These are phyloP conservation scores for Phortica okadai DNA, from an alignment of 2,888 invertebrate species.

Conservation along the genomic window DNA sequence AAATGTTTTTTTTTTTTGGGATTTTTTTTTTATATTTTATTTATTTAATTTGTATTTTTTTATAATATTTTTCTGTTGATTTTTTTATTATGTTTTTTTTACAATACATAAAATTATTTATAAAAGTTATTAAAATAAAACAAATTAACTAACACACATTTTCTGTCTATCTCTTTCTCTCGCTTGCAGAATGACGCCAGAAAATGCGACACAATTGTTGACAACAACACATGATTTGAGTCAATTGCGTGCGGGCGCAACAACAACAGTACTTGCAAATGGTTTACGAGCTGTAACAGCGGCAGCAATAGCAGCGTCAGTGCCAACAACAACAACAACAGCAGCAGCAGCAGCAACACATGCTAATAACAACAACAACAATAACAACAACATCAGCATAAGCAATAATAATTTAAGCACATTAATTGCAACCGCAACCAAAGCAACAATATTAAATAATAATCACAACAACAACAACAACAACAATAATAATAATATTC, in stretches of 20 bases:
- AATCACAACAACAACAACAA: conserved; percentile 40
- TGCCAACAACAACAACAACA: conserved; percentile 52
- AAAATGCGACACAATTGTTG: conserved; percentile 72
- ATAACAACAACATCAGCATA: conserved; percentile 34
- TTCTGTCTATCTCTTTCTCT: neutral
- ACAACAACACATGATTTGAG: conserved; percentile 69
- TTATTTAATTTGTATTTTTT: too few relatives aligned
- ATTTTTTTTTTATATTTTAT: too few relatives aligned
- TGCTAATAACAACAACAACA: conserved; percentile 50
- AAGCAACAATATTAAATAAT: conserved; percentile 29
- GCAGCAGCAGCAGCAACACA: conserved; percentile 37
- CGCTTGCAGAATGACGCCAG: conserved; percentile 75
- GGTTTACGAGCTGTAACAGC: conserved; percentile 35
- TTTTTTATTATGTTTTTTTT: too few relatives aligned
- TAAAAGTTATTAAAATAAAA: too few relatives aligned
- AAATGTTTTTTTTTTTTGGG: too few relatives aligned
- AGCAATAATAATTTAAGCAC: conserved; percentile 11
- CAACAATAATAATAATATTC: conserved; percentile 45
- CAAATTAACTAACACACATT: too few relatives aligned
- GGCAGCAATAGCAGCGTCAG: conserved; percentile 39
- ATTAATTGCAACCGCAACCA: conserved; percentile 36
- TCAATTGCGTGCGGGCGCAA: conserved; percentile 60
- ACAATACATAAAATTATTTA: too few relatives aligned
- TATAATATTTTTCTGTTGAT: too few relatives aligned
- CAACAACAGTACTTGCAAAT: conserved; percentile 45